A percentile compares a stretch with the other conserved stretches of the same genome.
Evolutionary conservation across 2,797 vertebrate genomes (phyloP).

Genomic region (Pseudocheirus occidentalis): DNA sequence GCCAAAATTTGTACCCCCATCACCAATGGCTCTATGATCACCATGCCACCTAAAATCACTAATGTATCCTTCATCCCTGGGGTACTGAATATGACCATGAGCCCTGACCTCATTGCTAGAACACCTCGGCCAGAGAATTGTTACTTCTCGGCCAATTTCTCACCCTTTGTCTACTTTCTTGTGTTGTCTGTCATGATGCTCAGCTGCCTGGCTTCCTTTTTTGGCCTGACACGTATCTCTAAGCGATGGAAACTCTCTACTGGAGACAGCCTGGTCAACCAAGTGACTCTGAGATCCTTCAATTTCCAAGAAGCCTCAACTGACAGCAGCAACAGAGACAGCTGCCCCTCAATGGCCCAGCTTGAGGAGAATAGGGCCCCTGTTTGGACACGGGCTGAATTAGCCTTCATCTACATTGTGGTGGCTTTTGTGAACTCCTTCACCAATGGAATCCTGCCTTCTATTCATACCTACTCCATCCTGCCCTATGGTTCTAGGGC

Average conservation of each 20-base stretch:
- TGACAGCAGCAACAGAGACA: fast-evolving
- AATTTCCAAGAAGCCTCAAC: conserved; percentile 67
- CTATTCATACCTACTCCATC: conserved; percentile 96
- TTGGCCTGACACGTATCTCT: conserved; percentile 86
- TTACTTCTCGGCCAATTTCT: conserved; percentile 90
- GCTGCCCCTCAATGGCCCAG: not conserved
- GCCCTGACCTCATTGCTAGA: conserved; percentile 60
- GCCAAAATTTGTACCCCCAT: conserved; percentile 87
- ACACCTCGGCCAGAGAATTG: conserved; percentile 77
- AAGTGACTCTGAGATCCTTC: conserved; percentile 81
- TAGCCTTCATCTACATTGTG: conserved; percentile 89
- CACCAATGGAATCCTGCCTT: conserved; percentile 92
- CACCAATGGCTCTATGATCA: conserved; percentile 72
- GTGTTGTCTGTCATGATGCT: conserved; percentile 90
- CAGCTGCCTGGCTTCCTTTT: conserved; percentile 89
- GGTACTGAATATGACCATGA: conserved; percentile 38
- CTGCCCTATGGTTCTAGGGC: conserved; percentile 92
- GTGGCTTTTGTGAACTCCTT: conserved; percentile 89
- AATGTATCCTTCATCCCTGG: not conserved
- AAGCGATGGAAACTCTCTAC: conserved; percentile 83
- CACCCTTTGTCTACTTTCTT: conserved; percentile 91
- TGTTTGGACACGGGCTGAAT: conserved; percentile 69
- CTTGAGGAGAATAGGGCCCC: conserved; percentile 75
- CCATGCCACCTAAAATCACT: conserved; percentile 51
- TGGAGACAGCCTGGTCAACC: conserved; percentile 85